Percentiles rank a stretch among this genome's conserved stretches.
These are phyloP conservation scores for Choristoneura rosaceana DNA, from an alignment of 2,888 invertebrate genomes.

Conservation along the genomic window DNA sequence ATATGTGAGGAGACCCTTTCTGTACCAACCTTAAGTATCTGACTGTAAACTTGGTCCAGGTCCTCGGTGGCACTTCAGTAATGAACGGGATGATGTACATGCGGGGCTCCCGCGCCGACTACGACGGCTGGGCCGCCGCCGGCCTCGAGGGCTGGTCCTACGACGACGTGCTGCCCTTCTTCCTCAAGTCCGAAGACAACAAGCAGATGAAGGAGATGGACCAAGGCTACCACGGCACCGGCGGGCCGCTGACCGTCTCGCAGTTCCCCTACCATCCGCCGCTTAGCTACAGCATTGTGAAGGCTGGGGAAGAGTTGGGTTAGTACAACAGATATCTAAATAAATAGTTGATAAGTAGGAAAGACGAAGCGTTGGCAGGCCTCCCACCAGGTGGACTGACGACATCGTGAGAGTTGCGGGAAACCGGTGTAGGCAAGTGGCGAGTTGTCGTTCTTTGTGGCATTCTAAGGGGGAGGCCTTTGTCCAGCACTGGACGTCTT, in stretches of 20 bases:
- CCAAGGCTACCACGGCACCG: slow-evolving; percentile 90
- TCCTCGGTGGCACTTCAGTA: slow-evolving; percentile 95
- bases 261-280: slow-evolving; percentile 95
- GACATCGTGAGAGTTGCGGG: too few relatives aligned
- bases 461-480: too few relatives aligned
- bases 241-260: slow-evolving; percentile 91
- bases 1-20: too few relatives aligned
- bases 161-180: slow-evolving; percentile 95
- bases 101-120: slow-evolving; percentile 94
- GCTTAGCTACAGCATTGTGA: slow-evolving; percentile 90
- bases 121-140: slow-evolving; percentile 93
- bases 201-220: slow-evolving; percentile 89
- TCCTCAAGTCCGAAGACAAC: slow-evolving; percentile 94
- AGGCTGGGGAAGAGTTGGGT: slow-evolving; percentile 92
- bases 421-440: too few relatives aligned
- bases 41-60: slow-evolving; percentile 73
- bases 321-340: slow-evolving; percentile 43
- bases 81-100: slow-evolving; percentile 99
- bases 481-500: too few relatives aligned
- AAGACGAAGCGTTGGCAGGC: too few relatives aligned
- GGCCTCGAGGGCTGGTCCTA: slow-evolving; percentile 96
- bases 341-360: too few relatives aligned
- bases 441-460: too few relatives aligned
- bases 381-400: too few relatives aligned
- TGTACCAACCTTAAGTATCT: neutral